Evolutionary conservation across 37 sponge, comb jelly and placozoan species (phyloP).

Genomic region (Tethya wilhelma): DNA sequence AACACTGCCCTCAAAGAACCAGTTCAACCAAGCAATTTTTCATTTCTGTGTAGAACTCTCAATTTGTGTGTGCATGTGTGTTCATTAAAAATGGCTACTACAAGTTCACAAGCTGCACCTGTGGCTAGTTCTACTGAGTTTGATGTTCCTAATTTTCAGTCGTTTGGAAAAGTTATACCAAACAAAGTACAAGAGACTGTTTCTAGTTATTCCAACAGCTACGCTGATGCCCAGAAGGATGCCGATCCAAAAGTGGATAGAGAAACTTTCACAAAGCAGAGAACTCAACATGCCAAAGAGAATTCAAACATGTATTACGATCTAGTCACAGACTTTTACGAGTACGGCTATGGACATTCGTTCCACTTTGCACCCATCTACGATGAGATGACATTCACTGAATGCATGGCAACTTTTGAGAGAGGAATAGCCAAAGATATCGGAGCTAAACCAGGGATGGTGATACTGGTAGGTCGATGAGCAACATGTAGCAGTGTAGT

Average conservation of each 20-base stretch:
- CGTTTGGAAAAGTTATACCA: neutral
- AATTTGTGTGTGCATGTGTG: too few relatives aligned
- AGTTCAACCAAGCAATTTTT: too few relatives aligned
- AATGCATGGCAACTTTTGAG: conserved; percentile 50
- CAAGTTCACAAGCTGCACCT: too few relatives aligned
- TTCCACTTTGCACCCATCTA: conserved; percentile 73
- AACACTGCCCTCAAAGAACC: too few relatives aligned
- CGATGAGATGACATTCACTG: conserved; percentile 44
- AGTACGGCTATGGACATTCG: conserved; percentile 78
- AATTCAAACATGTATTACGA: conserved; percentile 42
- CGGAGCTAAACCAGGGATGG: conserved; percentile 53
- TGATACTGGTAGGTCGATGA: conserved; percentile 62
- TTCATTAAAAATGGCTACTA: too few relatives aligned
- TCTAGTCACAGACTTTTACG: conserved; percentile 82
- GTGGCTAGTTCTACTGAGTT: neutral
- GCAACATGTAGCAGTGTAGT: too few relatives aligned
- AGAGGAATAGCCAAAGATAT: conserved; percentile 21
- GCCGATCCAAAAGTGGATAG: neutral
- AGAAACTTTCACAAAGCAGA: conserved; percentile 6
- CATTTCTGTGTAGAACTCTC: too few relatives aligned
- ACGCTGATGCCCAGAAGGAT: conserved; percentile 1
- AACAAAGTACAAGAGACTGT: neutral
- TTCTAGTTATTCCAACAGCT: conserved; percentile 6
- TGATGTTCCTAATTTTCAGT: neutral
- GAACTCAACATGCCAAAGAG: conserved; percentile 27